Percentiles rank a stretch among this genome's conserved stretches.
These are phyloP conservation scores for Cheilosia urbana DNA, from an alignment of 2,888 invertebrate species.

Conservation along the genomic window DNA sequence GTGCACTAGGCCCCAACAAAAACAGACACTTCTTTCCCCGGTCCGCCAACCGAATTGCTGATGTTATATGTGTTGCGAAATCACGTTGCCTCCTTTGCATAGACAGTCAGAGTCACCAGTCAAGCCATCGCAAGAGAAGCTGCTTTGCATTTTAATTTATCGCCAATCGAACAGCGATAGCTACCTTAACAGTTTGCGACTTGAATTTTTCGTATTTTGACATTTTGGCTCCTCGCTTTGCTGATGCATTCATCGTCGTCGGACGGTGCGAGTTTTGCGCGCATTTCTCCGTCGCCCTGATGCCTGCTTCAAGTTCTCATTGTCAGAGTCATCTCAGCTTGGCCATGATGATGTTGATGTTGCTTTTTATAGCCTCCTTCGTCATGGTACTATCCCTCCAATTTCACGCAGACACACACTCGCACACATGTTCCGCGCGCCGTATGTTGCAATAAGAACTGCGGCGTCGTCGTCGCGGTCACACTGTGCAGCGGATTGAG, in stretches of 20 bases:
- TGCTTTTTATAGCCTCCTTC: slow-evolving; percentile 60
- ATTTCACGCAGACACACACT: slow-evolving; percentile 52
- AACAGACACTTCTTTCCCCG: slow-evolving; percentile 16
- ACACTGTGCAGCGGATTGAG: slow-evolving; percentile 54
- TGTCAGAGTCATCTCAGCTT: slow-evolving; percentile 70
- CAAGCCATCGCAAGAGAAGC: slow-evolving; percentile 23
- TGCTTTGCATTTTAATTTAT: slow-evolving; percentile 61
- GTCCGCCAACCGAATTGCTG: background rate
- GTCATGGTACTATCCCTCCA: slow-evolving; percentile 58
- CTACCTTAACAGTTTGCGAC: slow-evolving; percentile 41
- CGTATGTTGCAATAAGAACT: slow-evolving; percentile 54
- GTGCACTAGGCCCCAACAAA: background rate
- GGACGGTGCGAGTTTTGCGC: slow-evolving; percentile 17
- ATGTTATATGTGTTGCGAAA: slow-evolving; percentile 22
- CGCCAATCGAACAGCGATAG: slow-evolving; percentile 18
- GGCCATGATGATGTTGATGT: slow-evolving; percentile 66
- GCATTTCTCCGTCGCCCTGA: slow-evolving; percentile 6
- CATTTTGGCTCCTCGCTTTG: slow-evolving; percentile 35
- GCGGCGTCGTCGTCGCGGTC: slow-evolving; percentile 41
- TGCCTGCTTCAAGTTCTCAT: slow-evolving; percentile 30
- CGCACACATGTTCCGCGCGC: slow-evolving; percentile 31
- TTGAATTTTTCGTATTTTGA: slow-evolving; percentile 49
- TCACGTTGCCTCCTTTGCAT: slow-evolving; percentile 58
- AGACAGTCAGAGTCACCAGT: slow-evolving; percentile 47
- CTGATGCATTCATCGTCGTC: slow-evolving; percentile 32